These are phyloP conservation scores for Phoeniculus purpureus DNA, from an alignment of 2,797 vertebrate species.

Conservation along the genomic window DNA sequence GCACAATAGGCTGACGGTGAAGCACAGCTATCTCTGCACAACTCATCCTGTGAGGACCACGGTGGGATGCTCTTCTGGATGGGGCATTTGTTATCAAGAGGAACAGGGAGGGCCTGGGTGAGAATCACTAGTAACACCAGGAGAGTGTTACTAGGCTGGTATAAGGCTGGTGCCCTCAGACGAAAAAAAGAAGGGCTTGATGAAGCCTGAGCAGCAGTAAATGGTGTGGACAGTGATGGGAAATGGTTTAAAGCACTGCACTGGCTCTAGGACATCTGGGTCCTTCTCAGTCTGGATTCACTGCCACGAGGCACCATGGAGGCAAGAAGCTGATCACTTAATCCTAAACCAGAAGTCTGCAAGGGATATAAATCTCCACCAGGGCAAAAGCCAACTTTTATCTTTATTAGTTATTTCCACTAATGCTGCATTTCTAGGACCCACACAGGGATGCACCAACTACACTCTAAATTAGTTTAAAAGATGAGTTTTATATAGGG, in stretches of 20 bases:
- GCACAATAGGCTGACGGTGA: neutral
- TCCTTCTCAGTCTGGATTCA: neutral
- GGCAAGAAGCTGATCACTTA: neutral
- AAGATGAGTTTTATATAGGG: neutral
- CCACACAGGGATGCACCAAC: accelerated
- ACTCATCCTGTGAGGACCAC: accelerated
- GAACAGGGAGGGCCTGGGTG: neutral
- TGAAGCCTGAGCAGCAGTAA: neutral
- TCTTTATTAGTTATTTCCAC: neutral
- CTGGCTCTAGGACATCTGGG: neutral
- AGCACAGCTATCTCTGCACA: neutral
- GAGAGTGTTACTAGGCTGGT: neutral
- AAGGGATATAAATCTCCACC: neutral
- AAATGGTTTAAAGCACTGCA: neutral
- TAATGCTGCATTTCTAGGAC: neutral
- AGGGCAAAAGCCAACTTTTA: neutral
- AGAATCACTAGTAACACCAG: neutral
- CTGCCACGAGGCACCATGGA: neutral
- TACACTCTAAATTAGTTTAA: neutral
- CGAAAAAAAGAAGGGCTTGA: neutral
- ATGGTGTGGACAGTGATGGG: neutral
- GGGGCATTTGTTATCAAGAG: neutral
- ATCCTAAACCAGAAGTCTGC: neutral
- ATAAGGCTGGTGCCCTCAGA: neutral
- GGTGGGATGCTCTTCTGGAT: neutral